Evolutionary conservation across 2,113 vertebrate species (phyloP), one percentile per base, ranked within the genome.

Genomic region (Gnathonemus echidnorhynchus): DNA sequence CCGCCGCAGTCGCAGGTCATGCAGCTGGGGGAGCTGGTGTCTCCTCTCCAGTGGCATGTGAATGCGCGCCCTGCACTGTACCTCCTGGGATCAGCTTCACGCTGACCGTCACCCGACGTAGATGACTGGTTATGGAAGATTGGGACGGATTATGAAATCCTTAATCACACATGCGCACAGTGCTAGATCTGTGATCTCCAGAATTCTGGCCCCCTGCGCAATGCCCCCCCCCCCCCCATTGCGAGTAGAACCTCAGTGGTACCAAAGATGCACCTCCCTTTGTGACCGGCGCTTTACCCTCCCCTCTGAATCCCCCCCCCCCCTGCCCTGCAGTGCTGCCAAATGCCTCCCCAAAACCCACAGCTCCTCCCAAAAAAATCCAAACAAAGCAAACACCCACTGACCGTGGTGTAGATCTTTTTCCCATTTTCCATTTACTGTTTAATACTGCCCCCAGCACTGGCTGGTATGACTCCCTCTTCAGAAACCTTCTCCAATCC

Each of bases 251-350:
- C 66, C 4, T 77, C 90, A 89, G 46, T 21, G n/a, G 49, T 46
- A 52, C 35, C 27, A 9, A 35, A 53, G 27, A 39, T 66, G 39
- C 56, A 6, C 39, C 45, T 31, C 11, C 27, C 56, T 24, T n/a
- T 83, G 21, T 77, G 46, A 21, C 58, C 39, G 35, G 9, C 6
- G 87, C 87, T 90, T 91, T 90, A 90, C 21, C 13, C 1, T 35
- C 35, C 1, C 35, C 35, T 35, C 35, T 35, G 35, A 35, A 35
- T 35, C 35, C 31, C 31, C 70, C 6, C 46, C 8, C 46, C 1
- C 13, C 15, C 70, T 10, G 0, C 74, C 39, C 74, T 48, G 48
- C 46, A 48, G 7, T 10, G 1, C 8, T 48, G 9, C 52, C 17
- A 21, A 42, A 15, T 49, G 48, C 9, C 48, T 49, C 48, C 48